Conservation (phyloP, 1,140 invertebrate species). For the Prorops nasuta region DNA sequence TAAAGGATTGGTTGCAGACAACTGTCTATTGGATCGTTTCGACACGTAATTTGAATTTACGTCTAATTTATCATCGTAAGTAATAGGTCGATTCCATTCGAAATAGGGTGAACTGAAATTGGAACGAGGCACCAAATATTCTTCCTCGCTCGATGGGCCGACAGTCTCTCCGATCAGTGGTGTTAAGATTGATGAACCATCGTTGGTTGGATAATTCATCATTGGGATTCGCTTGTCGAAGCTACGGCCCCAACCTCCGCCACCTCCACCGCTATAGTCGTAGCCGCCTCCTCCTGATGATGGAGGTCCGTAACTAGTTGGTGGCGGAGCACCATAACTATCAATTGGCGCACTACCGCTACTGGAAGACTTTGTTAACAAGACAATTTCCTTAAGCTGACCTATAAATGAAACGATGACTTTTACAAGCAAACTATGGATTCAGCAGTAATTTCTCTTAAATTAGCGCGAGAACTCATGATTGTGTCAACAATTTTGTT, state of each 20-base stretch:
- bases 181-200: background rate
- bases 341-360: constrained; percentile 25
- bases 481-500: too few relatives aligned
- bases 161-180: background rate
- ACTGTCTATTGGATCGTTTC: background rate
- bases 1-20: constrained; percentile 6
- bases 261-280: constrained; percentile 30
- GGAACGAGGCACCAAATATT: background rate
- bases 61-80: background rate
- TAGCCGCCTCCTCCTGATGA: constrained; percentile 36
- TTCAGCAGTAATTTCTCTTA: too few relatives aligned
- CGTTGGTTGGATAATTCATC: background rate
- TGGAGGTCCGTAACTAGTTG: constrained; percentile 34
- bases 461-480: too few relatives aligned
- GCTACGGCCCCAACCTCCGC: constrained; percentile 48
- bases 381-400: constrained; percentile 44
- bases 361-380: constrained; percentile 40
- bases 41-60: background rate
- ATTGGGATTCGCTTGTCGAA: constrained; percentile 32
- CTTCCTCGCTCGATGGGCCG: background rate
- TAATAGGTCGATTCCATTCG: constrained; percentile 11
- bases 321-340: constrained; percentile 38
- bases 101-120: background rate
- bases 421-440: background rate
- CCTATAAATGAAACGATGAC: constrained; percentile 13